Evolutionary conservation across 2,113 vertebrate genomes (phyloP).

Genomic region (Trichechus manatus): DNA sequence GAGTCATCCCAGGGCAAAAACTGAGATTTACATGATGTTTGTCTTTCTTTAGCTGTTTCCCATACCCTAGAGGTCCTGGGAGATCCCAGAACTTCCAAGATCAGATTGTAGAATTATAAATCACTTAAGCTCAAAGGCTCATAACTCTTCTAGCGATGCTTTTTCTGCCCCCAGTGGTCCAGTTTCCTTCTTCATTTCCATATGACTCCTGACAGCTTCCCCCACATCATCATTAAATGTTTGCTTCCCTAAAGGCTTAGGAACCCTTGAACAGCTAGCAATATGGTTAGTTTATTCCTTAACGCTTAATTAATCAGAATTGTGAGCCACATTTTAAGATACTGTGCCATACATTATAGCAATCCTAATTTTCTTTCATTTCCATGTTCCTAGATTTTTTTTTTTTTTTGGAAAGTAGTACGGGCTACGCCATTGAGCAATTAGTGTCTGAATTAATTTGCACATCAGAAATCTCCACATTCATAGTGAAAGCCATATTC

Average conservation of each 20-base stretch:
- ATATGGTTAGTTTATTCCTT: background rate
- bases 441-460: background rate
- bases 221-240: background rate
- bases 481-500: background rate
- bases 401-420: background rate
- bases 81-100: background rate
- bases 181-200: background rate
- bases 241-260: background rate
- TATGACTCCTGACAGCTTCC: background rate
- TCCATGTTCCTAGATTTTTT: background rate
- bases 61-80: background rate
- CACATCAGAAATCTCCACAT: background rate
- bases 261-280: background rate
- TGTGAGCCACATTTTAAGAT: background rate
- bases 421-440: background rate
- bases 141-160: background rate
- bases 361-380: slow-evolving; percentile 11
- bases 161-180: background rate
- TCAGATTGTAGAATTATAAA: background rate
- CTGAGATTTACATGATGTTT: background rate
- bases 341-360: background rate
- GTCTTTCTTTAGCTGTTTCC: background rate
- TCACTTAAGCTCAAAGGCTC: background rate
- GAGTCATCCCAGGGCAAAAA: background rate
- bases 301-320: slow-evolving; percentile 18